Evolutionary conservation across 2,888 invertebrate genomes (phyloP).

Genomic region (Amiota mariae): DNA sequence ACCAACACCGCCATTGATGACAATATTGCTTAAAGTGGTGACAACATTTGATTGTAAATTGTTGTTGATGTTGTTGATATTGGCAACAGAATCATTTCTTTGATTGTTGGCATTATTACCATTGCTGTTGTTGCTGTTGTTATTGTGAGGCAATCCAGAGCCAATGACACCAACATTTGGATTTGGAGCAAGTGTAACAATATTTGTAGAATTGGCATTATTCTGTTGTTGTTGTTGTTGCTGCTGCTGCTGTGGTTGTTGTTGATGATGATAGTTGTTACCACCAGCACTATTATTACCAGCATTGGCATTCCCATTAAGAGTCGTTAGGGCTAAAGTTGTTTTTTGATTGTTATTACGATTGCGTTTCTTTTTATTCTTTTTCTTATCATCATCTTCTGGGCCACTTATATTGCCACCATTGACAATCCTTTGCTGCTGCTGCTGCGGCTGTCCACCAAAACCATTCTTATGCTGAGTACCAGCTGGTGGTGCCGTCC

Average conservation of each 20-base stretch:
- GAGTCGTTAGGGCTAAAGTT: slow-evolving; percentile 75
- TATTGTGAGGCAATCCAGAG: slow-evolving; percentile 63
- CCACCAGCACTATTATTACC: not conserved
- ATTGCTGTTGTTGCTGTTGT: slow-evolving; percentile 39
- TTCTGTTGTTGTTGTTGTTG: slow-evolving; percentile 41
- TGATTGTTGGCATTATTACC: slow-evolving; percentile 36
- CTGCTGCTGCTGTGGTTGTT: slow-evolving; percentile 41
- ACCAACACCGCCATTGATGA: slow-evolving; percentile 43
- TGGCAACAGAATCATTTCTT: slow-evolving; percentile 21
- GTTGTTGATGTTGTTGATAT: slow-evolving; percentile 30
- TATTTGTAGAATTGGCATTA: slow-evolving; percentile 36
- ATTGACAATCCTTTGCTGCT: slow-evolving; percentile 34
- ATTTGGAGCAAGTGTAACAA: slow-evolving; percentile 54
- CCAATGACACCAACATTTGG: slow-evolving; percentile 71
- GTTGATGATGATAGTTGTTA: slow-evolving; percentile 52
- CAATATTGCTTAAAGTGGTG: slow-evolving; percentile 56
- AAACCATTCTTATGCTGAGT: slow-evolving; percentile 7
- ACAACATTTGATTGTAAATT: slow-evolving; percentile 51
- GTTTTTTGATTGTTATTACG: slow-evolving; percentile 80
- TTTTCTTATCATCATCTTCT: slow-evolving; percentile 77
- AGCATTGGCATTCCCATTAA: not conserved
- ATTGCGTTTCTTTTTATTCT: slow-evolving; percentile 79
- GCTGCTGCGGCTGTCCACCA: slow-evolving; percentile 32
- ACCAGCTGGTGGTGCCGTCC: slow-evolving; percentile 81
- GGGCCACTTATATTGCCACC: slow-evolving; percentile 44